Base-by-base conservation (phyloP, 2,113 vertebrate species). In the Lathamus discolor region DNA sequence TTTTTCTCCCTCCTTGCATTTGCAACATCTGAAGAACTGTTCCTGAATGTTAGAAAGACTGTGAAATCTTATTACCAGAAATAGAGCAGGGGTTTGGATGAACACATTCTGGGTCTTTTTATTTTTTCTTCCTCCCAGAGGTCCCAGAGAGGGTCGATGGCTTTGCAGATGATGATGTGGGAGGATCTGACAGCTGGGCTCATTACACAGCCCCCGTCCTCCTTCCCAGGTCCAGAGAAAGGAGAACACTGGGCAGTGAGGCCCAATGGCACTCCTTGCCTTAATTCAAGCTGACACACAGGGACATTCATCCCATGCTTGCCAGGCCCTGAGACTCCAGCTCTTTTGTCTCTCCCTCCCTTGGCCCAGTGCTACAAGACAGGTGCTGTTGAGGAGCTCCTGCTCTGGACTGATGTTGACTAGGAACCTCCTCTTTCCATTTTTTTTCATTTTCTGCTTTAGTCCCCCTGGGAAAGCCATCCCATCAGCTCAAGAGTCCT, bases 81-180 rank as follows among this genome's bases (percentile, higher is more conserved):
- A 48, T 0, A 69, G 33, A 41, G 10, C 24, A 62, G 35, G 23
- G 24, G 73, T 80, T 76, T 68, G 17, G 55, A 63, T 59, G 49
- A 15, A 18, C 28, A 7, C 13, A 8, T 80, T 55, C 91, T 80
- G 49, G 3, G 22, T 75, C 23, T 41, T 66, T 33, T 13, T 82
- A 77, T 73, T 24, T 69, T 17, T 19, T 22, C 13, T 44, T 7
- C 19, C 39, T 83, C 35, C 25, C 51, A 67, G 18, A 94, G 69
- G 73, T 82, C 77, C 35, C 15, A 6, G 43, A 70, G 51, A 81
- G 78, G 46, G 74, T 94, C 3, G 4, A 10, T 82, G 57, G 51
- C 90, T 87, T 77, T 89, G n/a, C 37, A 54, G 92, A 89, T 85
- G 81, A 96, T 67, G 81, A 95, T 70, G 66, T 54, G 57, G 90